Base-by-base conservation (phyloP, 2,797 vertebrate genomes). In the Coilia nasus region DNA sequence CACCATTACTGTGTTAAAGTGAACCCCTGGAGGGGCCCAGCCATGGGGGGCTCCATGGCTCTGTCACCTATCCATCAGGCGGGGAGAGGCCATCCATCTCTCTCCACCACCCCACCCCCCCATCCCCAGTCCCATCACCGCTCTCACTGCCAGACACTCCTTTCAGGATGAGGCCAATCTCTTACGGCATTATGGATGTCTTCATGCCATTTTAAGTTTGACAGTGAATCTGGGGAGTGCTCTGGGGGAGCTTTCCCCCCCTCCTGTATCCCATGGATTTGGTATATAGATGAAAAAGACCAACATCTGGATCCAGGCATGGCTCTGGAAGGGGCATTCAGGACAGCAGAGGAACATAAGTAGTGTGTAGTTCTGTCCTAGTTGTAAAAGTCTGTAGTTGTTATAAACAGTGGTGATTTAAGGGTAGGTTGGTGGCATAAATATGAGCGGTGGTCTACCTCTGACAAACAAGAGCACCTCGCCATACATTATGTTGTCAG, bases 51-150 rank as follows among this genome's bases (percentile, higher is more conserved):
- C 87, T 87, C 57, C 87, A 85, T 90, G 84, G 89, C 89, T 89
- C 88, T 92, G 94, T 95, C 95, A 94, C 90, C 88, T 94, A 96
- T 95, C 92, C 93, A 94, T 96, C 94, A 95, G 90, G 88, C 81
- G 15, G 86, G 86, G 86, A 87, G 35, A 44, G 35, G 6, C 71
- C 71, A 78, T 78, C 71, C 71, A 78, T 78, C 71, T 78, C 7
- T 19, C 71, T 17, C 71, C 17, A 19, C 71, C 31, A 17, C 35
- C 5, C 17, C 86, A 87, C 80, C 91, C 62, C 62, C 62, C 11
- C 64, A 71, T n/a, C 10, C 35, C 35, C 71, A 78, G 35, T 25
- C 35, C 17, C 31, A 90, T 91, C 81, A 87, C 91, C 87, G 17
- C 21, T 35, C 19, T 78, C 71, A 78, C 71, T 78, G 71, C 71